A percentile compares a stretch with the other conserved stretches of the same genome.
These are phyloP conservation scores for Tokudaia muenninki DNA, from an alignment of 2,797 vertebrate genomes.

Conservation along the genomic window DNA sequence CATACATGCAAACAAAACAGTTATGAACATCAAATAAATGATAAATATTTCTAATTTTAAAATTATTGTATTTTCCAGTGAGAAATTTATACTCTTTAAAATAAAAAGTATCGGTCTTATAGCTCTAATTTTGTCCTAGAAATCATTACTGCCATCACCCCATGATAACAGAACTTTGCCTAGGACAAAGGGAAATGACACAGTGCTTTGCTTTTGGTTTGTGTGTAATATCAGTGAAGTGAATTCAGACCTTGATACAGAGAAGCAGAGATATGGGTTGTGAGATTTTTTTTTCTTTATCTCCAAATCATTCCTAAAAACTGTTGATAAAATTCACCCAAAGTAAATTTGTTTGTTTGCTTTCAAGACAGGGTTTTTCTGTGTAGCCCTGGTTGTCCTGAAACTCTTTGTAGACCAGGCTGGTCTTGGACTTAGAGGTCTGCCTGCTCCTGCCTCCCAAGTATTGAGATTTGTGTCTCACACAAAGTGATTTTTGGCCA, in stretches of 20 bases:
- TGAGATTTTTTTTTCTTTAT: not conserved
- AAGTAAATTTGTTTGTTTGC: not conserved
- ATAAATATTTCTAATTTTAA: not conserved
- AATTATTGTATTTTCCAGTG: not conserved
- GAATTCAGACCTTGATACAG: not conserved
- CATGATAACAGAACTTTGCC: not conserved
- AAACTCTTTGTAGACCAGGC: not conserved
- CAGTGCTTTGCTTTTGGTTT: constrained; percentile 31
- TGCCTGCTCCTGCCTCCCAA: not conserved
- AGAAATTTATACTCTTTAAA: not conserved
- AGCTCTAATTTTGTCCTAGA: constrained; percentile 19
- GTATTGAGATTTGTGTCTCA: not conserved
- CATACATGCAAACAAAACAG: not conserved
- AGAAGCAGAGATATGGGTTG: not conserved
- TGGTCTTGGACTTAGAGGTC: not conserved
- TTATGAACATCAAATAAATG: not conserved
- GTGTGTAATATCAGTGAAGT: constrained; percentile 22
- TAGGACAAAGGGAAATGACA: not conserved
- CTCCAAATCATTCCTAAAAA: constrained; percentile 13
- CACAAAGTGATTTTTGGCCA: constrained; percentile 28
- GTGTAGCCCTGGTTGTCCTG: not conserved
- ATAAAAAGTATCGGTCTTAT: not conserved
- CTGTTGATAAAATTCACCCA: constrained; percentile 18
- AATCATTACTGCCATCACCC: not conserved
- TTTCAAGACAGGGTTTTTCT: not conserved